Percentiles rank a stretch among this genome's conserved stretches.
phyloP scores from a whole-genome alignment of 2,888 invertebrate species.

The Hyles lineata region DNA sequence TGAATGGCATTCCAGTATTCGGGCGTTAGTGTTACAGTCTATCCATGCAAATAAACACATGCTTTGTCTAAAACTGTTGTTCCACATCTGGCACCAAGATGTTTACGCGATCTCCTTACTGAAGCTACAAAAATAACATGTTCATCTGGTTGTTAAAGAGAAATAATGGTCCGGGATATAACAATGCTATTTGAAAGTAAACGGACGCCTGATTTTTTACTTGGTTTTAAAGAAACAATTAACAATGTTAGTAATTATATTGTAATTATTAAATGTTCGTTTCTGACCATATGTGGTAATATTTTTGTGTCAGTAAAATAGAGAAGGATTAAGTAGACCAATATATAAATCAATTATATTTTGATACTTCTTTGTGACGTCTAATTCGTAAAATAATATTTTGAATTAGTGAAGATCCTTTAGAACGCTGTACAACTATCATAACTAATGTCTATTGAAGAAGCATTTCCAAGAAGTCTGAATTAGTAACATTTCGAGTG shows the following conservation, averaged over 20 bases:
- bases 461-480: background rate
- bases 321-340: too few relatives aligned
- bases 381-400: too few relatives aligned
- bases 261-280: background rate
- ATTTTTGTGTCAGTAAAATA: background rate
- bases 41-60: background rate
- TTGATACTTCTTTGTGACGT: too few relatives aligned
- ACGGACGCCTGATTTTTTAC: background rate
- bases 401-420: too few relatives aligned
- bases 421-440: too few relatives aligned
- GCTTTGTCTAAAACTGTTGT: background rate
- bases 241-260: background rate
- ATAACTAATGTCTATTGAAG: too few relatives aligned
- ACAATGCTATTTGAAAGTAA: conserved; percentile 22
- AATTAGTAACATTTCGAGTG: background rate
- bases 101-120: conserved; percentile 1
- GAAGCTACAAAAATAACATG: conserved; percentile 3
- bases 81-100: conserved; percentile 15
- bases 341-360: too few relatives aligned
- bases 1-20: too few relatives aligned
- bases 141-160: background rate
- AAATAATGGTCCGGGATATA: background rate
- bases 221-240: background rate
- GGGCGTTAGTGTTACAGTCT: too few relatives aligned
- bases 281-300: background rate